Conservation (phyloP, 2,888 invertebrate genomes). For the Dyspetes luteomarginatus region DNA sequence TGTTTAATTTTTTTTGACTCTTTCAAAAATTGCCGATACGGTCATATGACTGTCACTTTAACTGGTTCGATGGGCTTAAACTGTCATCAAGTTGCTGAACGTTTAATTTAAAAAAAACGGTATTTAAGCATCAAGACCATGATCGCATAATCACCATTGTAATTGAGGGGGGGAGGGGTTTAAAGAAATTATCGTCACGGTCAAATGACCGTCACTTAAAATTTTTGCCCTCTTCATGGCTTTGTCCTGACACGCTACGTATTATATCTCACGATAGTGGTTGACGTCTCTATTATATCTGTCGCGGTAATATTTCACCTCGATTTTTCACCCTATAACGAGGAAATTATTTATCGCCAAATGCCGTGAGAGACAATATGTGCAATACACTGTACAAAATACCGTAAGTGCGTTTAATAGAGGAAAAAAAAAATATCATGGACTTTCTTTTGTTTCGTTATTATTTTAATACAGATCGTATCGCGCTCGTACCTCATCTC, state of each 20-base stretch:
- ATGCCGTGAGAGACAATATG: slow-evolving; percentile 70
- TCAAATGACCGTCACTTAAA: not conserved
- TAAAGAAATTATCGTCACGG: not conserved
- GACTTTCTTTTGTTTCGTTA: slow-evolving; percentile 11
- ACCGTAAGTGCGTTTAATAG: slow-evolving; percentile 77
- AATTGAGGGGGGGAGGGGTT: too few species aligned
- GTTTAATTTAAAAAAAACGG: too few species aligned
- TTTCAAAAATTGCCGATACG: too few species aligned
- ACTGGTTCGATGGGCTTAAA: too few species aligned
- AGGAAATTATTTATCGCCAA: slow-evolving; percentile 60
- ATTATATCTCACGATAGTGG: slow-evolving; percentile 1
- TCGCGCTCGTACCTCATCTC: slow-evolving; percentile 44
- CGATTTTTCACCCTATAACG: slow-evolving; percentile 14
- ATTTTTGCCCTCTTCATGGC: not conserved
- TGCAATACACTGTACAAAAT: slow-evolving; percentile 83
- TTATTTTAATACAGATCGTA: slow-evolving; percentile 34
- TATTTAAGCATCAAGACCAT: too few species aligned
- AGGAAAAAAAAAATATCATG: slow-evolving; percentile 39
- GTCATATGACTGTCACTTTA: not conserved
- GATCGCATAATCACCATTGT: too few species aligned
- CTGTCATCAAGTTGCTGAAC: too few species aligned
- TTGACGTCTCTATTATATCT: slow-evolving; percentile 5
- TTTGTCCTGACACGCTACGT: not conserved
- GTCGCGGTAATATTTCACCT: slow-evolving; percentile 7
- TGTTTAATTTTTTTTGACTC: too few species aligned